phyloP scores from a whole-genome alignment of 2,888 invertebrate species.

The Nezara viridula region DNA sequence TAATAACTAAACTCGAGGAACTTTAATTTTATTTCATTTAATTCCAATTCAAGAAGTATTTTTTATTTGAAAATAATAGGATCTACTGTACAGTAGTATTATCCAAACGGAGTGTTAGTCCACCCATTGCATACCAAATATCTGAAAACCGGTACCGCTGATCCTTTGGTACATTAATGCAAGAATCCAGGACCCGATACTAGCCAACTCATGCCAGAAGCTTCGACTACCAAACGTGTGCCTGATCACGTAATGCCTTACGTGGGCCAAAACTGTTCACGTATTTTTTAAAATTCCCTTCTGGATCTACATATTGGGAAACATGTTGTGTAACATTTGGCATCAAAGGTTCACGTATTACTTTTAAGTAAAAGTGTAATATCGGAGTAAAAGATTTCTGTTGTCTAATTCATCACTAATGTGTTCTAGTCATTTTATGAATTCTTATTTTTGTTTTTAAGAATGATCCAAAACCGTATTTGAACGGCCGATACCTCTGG shows the following conservation, averaged over 20 bases:
- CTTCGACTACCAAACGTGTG: slow-evolving; percentile 33
- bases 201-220: slow-evolving; percentile 25
- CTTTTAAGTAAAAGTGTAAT: neutral
- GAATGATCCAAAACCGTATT: no score
- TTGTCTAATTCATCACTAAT: neutral
- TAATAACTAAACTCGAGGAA: no score
- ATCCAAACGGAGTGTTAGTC: neutral
- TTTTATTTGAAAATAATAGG: neutral
- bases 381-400: neutral
- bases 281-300: slow-evolving; percentile 18
- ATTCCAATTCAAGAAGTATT: neutral
- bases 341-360: neutral
- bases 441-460: no score
- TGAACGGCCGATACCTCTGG: neutral
- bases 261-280: slow-evolving; percentile 24
- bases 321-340: slow-evolving; percentile 4
- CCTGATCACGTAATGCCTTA: slow-evolving; percentile 19
- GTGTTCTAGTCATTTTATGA: no score
- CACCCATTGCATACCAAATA: slow-evolving; percentile 1
- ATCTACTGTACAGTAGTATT: neutral
- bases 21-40: neutral
- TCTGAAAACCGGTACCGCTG: slow-evolving; percentile 8
- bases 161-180: slow-evolving; percentile 20
- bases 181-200: slow-evolving; percentile 17
- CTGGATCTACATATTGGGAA: slow-evolving; percentile 34